Percentiles rank a stretch among this genome's conserved stretches.
Evolutionary conservation across 2,113 vertebrate species (phyloP).

Genomic region (Loxodonta africana): DNA sequence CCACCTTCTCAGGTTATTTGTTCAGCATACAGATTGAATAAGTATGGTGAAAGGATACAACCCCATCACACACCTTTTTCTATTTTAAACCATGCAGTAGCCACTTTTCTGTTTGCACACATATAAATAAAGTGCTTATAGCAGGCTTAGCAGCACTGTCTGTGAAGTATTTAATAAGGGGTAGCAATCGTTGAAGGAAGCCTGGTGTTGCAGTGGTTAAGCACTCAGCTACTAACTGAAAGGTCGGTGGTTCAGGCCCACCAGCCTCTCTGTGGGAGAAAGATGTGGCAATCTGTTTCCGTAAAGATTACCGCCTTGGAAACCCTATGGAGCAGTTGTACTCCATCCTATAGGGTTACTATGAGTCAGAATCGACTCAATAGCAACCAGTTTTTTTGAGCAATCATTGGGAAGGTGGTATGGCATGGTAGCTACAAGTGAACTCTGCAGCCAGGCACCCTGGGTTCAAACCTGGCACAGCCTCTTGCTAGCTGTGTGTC

Average conservation of each 20-base stretch:
- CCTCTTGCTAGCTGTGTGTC: neutral
- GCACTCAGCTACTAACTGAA: neutral
- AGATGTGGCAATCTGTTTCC: neutral
- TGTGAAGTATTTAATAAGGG: too few species aligned
- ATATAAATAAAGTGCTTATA: neutral
- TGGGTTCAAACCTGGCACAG: neutral
- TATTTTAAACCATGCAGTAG: neutral
- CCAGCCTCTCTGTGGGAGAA: neutral
- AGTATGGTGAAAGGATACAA: neutral
- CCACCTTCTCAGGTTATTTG: neutral
- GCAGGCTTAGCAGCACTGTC: neutral
- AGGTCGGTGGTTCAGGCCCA: neutral
- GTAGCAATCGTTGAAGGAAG: accelerated
- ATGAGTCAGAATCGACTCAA: neutral
- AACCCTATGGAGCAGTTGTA: neutral
- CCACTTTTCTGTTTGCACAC: neutral
- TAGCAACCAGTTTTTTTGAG: neutral
- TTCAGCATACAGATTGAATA: neutral
- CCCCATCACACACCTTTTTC: neutral
- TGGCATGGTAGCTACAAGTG: neutral
- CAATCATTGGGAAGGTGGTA: accelerated
- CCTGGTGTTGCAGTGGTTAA: neutral
- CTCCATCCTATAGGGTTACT: neutral
- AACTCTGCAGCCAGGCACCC: neutral
- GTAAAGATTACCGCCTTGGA: neutral